A percentile compares a stretch with the other conserved stretches of the same genome.
Conservation (phyloP, 2,888 invertebrate genomes). For the Polia nebulosa region DNA sequence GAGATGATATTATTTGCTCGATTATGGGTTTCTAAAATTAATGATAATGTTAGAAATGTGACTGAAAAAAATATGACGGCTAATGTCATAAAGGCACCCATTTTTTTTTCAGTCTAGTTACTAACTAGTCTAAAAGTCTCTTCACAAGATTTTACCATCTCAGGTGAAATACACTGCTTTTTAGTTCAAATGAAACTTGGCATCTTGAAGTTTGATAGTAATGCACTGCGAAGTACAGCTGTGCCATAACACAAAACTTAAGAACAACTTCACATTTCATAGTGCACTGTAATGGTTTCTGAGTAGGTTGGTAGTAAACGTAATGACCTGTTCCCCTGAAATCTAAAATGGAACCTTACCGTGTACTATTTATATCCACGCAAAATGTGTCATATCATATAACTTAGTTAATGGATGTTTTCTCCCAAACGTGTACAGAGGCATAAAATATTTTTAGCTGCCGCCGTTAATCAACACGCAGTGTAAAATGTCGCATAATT, state of each 20-base stretch:
- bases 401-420: constrained; percentile 29
- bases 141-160: constrained; percentile 9
- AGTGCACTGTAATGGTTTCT: constrained; percentile 35
- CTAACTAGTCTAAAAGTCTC: constrained; percentile 18
- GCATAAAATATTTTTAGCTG: constrained; percentile 37
- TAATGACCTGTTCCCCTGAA: constrained; percentile 22
- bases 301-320: constrained; percentile 9
- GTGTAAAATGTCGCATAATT: constrained; percentile 39
- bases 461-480: constrained; percentile 36
- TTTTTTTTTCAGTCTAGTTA: background rate
- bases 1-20: constrained; percentile 1
- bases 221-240: constrained; percentile 14
- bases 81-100: background rate
- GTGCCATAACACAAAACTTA: constrained; percentile 28
- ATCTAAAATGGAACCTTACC: constrained; percentile 10
- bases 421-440: constrained; percentile 11
- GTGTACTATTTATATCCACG: constrained; percentile 26
- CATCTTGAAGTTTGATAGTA: constrained; percentile 22
- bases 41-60: constrained; percentile 15
- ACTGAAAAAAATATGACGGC: constrained; percentile 1
- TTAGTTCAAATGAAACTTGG: constrained; percentile 15
- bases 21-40: constrained; percentile 12
- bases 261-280: constrained; percentile 34
- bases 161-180: constrained; percentile 1
- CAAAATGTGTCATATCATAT: constrained; percentile 14